These are phyloP conservation scores for Dissostichus mawsoni DNA, from an alignment of 2,113 vertebrate species.

Conservation along the genomic window DNA sequence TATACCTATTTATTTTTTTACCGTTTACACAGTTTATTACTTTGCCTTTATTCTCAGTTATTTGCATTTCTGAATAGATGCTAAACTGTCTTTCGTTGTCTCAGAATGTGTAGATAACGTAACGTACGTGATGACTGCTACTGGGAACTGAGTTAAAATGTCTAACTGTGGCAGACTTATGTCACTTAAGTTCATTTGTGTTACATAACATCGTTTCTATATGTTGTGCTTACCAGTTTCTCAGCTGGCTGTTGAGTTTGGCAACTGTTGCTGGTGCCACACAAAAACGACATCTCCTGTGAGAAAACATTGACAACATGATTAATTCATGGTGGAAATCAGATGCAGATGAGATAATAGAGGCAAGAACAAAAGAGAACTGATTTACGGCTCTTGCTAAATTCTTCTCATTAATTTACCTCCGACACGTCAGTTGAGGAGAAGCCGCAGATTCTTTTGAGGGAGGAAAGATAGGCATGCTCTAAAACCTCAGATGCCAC, in stretches of 20 bases:
- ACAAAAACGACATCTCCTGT: slow-evolving; percentile 72
- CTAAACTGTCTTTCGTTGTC: background rate
- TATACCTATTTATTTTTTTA: background rate
- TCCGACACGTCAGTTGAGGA: background rate
- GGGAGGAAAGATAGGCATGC: background rate
- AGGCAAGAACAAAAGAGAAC: background rate
- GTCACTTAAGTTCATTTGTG: background rate
- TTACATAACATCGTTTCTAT: background rate
- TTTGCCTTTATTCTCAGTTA: background rate
- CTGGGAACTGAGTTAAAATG: background rate
- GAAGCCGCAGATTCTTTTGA: background rate
- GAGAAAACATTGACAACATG: background rate
- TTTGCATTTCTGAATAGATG: background rate
- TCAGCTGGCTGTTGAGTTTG: slow-evolving; percentile 44
- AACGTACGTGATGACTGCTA: background rate
- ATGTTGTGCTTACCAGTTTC: slow-evolving; percentile 50
- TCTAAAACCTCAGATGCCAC: background rate
- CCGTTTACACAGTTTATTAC: background rate
- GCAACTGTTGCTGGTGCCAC: slow-evolving; percentile 57
- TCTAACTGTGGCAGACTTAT: background rate
- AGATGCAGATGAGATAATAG: background rate
- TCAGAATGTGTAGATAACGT: background rate
- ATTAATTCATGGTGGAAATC: background rate
- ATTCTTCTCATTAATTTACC: slow-evolving; percentile 18
- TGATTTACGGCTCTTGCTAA: slow-evolving; percentile 3